A percentile compares a stretch with the other conserved stretches of the same genome.
These are phyloP conservation scores for Baccha elongata DNA, from an alignment of 2,888 invertebrate species.

Conservation along the genomic window DNA sequence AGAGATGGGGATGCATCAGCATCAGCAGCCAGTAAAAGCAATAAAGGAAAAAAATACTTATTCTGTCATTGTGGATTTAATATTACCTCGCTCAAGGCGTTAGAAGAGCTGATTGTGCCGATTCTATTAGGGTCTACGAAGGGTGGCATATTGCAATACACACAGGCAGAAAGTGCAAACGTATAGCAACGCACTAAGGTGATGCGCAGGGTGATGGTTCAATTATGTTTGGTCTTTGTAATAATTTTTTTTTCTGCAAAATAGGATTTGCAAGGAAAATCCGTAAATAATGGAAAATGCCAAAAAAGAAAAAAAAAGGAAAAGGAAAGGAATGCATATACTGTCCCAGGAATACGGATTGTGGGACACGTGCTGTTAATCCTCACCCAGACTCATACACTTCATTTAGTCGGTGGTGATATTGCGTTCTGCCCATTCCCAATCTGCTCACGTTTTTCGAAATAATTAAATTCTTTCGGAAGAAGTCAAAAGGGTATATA, in stretches of 20 bases:
- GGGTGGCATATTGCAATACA: conserved; percentile 26
- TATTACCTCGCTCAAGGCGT: conserved; percentile 66
- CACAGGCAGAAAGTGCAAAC: neutral
- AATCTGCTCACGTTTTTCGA: conserved; percentile 6
- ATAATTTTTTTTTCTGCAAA: conserved; percentile 1
- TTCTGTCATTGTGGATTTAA: conserved; percentile 67
- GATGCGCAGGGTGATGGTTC: conserved; percentile 66
- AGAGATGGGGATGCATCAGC: conserved; percentile 1
- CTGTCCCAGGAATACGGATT: neutral
- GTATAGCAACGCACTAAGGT: conserved; percentile 41
- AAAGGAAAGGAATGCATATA: conserved; percentile 43
- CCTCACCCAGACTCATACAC: neutral
- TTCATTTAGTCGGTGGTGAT: conserved; percentile 8
- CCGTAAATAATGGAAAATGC: conserved; percentile 49
- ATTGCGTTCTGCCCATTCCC: conserved; percentile 8
- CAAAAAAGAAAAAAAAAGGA: conserved; percentile 19
- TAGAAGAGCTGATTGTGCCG: conserved; percentile 40
- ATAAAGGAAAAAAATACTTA: conserved; percentile 39
- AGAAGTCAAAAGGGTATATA: conserved; percentile 8
- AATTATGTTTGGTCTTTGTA: conserved; percentile 52
- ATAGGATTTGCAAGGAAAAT: conserved; percentile 36
- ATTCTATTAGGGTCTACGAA: conserved; percentile 5
- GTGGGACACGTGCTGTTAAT: conserved; percentile 47
- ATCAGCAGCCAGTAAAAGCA: conserved; percentile 13
- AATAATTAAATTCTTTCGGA: conserved; percentile 32